A percentile compares a stretch with the other conserved stretches of the same genome.
Evolutionary conservation across 2,797 vertebrate species (phyloP).

Genomic region (Microhierax caerulescens): DNA sequence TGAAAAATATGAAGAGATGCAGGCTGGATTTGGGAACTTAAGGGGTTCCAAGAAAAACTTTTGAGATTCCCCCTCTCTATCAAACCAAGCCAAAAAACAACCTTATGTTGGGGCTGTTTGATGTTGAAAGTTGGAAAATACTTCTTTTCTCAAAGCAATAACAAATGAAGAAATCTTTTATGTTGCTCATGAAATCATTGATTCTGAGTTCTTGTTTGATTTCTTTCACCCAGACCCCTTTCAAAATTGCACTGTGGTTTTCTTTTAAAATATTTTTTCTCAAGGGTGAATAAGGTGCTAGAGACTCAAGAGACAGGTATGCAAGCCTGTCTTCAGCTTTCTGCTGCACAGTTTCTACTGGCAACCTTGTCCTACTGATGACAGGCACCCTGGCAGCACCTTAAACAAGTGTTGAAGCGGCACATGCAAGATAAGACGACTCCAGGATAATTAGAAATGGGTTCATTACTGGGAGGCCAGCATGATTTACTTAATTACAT

Average conservation of each 20-base stretch:
- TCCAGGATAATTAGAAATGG: conserved; percentile 11
- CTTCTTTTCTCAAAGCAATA: background rate
- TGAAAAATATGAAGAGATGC: background rate
- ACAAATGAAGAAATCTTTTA: background rate
- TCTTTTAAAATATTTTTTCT: background rate
- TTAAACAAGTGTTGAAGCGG: background rate
- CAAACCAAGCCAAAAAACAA: background rate
- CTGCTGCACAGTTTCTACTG: background rate
- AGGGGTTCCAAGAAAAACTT: background rate
- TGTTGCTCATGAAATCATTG: background rate
- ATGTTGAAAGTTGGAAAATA: background rate
- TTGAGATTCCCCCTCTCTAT: background rate
- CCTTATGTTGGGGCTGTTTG: background rate
- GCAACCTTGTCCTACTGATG: background rate
- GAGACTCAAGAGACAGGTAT: background rate
- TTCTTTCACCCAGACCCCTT: background rate
- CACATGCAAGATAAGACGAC: background rate
- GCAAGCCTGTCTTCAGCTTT: background rate
- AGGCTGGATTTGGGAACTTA: background rate
- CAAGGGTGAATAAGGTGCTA: background rate
- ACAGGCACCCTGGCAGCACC: background rate
- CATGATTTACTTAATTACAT: conserved; percentile 10
- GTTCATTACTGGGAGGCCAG: background rate
- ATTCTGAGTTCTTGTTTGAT: background rate
- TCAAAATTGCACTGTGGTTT: background rate